Evolutionary conservation across 2,113 vertebrate genomes (phyloP), one percentile per base, ranked within the genome.

Genomic region (Phoenicopterus ruber): DNA sequence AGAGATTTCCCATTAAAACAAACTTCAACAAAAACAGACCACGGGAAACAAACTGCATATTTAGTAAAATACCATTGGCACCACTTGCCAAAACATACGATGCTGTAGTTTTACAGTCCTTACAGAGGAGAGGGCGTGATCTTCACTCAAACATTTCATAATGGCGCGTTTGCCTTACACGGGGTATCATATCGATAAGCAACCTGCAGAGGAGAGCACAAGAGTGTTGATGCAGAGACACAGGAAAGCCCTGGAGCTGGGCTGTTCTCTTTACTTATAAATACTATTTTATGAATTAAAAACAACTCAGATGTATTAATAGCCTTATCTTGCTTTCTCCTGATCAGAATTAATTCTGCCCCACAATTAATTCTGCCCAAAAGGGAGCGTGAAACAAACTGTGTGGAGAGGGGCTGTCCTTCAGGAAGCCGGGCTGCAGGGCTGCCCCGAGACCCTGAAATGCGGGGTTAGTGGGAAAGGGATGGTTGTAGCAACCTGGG

Each of bases 121-220:
- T 69, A 46, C 29, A 65, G 69, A 80, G 58, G 74, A 76, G 38
- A 81, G 89, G 94, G 81, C 2, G n/a, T 44, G 67, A 9, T 55
- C 80, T 63, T 99, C 98, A 99, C 97, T 99, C 99, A 50, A 99
- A 99, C 96, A 99, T 99, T 93, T 99, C 99, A 10, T 99, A 99
- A 96, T 99, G 99, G 78, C 99, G 99, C 0, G 99, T 99, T 91
- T 99, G 99, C 97, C 99, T 98, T 78, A 99, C 98, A 2, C 99
- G 98, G 40, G 99, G 99, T 17, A 99, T 97, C 99, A 99, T 99
- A 67, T 99, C 99, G 13, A 98, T 95, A 91, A 99, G 98, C 87
- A 99, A 97, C 96, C 99, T 99, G 98, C 50, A 34, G 84, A 71
- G 59, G 65, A 93, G 40, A 97, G 81, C 36, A 95, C 29, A 22